These are phyloP conservation scores for Malaclemys terrapin DNA, from an alignment of 2,113 vertebrate genomes.

Conservation along the genomic window DNA sequence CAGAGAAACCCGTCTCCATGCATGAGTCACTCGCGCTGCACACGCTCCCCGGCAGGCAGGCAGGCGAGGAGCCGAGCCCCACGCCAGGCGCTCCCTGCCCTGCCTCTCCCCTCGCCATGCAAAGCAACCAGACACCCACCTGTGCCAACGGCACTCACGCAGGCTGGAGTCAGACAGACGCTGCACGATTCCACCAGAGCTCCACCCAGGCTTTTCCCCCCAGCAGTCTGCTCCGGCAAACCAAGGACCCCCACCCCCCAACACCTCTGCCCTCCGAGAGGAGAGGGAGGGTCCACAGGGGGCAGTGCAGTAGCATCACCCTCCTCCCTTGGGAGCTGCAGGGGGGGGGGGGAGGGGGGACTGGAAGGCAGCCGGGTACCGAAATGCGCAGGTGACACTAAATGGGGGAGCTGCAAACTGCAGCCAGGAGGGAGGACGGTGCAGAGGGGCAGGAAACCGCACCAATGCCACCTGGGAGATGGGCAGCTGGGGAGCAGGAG, in stretches of 20 bases:
- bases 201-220: neutral
- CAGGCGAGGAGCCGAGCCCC: neutral
- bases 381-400: neutral
- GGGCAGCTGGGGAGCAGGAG: neutral
- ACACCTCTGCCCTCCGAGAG: slow-evolving; percentile 30
- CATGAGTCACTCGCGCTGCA: slow-evolving; percentile 4
- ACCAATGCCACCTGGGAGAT: too few species aligned
- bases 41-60: neutral
- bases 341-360: neutral
- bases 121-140: neutral
- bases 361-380: neutral
- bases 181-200: neutral
- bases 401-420: neutral
- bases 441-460: neutral
- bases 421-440: neutral
- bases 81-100: neutral
- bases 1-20: neutral
- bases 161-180: neutral
- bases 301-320: neutral
- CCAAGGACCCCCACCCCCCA: neutral
- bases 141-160: neutral
- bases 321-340: slow-evolving; percentile 31
- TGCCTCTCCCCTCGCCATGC: neutral
- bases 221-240: neutral
- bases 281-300: neutral